Base-by-base conservation (phyloP, 2,797 vertebrate genomes). In the Chanos chanos region DNA sequence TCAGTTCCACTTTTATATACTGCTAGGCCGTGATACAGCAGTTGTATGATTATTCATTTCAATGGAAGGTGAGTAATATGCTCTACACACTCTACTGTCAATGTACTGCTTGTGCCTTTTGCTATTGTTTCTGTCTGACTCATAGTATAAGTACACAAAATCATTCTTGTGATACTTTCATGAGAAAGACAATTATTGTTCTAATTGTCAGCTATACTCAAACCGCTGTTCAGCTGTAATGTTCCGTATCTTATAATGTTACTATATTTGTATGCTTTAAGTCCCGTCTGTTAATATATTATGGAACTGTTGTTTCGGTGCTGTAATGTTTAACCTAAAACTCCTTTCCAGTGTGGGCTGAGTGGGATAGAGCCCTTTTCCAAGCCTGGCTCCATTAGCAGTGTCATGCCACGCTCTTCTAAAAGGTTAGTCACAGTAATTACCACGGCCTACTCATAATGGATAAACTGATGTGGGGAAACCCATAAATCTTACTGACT, bases 1-100 rank as follows among this genome's bases (percentile, higher is more conserved):
- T 68, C 75, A 86, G 84, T 83, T 85, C 78, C 87, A 83, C 84
- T 89, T 83, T 89, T 80, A 80, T 87, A 86, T 81, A 82, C 82
- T 83, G 79, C 82, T 73, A 77, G 77, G 69, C 81, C 69, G 79
- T 76, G 68, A 85, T 86, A 72, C 78, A 83, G 89, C 85, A 85
- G 61, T 40, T 73, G 25, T 58, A 8, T 73, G 79, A 80, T 86
- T 86, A 89, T 89, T 89, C 79, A 66, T 78, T 85, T 74, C 84
- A 84, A 87, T 34, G 18, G 48, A 47, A n/a, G n/a, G n/a, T n/a
- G 43, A 54, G 33, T 50, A 52, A 33, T 40, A 40, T 19, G 33
- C 33, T 59, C 27, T 41, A 30, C 54, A 16, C 45, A 59, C 47
- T 18, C 7, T 15, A 50, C 66, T 54, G 13, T 54, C 41, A 50